Evolutionary conservation across 2,888 invertebrate genomes (phyloP).

Genomic region (Eilema griseolum): DNA sequence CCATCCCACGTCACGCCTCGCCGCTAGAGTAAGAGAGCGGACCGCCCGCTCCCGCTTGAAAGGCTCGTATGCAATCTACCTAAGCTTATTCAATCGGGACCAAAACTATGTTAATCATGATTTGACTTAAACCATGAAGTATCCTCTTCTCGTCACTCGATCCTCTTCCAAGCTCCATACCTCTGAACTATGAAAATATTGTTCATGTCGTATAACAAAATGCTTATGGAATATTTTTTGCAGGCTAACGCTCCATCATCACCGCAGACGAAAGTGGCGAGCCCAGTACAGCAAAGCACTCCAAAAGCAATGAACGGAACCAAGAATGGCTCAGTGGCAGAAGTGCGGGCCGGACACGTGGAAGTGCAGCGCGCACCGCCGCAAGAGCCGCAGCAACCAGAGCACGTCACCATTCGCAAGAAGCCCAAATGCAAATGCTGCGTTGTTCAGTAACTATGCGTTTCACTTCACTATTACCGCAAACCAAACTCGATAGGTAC

Average conservation of each 20-base stretch:
- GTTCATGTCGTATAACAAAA: neutral
- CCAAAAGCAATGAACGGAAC: conserved; percentile 81
- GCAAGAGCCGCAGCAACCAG: conserved; percentile 93
- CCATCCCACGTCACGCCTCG: too few species aligned
- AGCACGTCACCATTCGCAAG: conserved; percentile 97
- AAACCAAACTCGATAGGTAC: conserved; percentile 7
- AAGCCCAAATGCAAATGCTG: conserved; percentile 98
- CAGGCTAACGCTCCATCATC: conserved; percentile 77
- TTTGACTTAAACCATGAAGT: too few species aligned
- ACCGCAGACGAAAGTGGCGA: conserved; percentile 73
- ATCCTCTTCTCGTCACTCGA: too few species aligned
- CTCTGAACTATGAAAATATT: neutral
- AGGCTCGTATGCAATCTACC: too few species aligned
- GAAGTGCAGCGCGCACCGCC: conserved; percentile 92
- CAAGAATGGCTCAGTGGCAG: conserved; percentile 79
- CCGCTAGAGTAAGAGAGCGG: too few species aligned
- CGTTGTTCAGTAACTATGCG: conserved; percentile 92
- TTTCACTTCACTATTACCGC: conserved; percentile 43
- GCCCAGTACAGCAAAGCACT: conserved; percentile 70
- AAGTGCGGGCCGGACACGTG: conserved; percentile 84
- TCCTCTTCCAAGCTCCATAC: neutral
- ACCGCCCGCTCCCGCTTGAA: too few species aligned
- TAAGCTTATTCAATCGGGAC: too few species aligned
- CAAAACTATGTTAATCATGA: too few species aligned
- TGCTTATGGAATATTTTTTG: conserved; percentile 23